A percentile compares a stretch with the other conserved stretches of the same genome.
Conservation (phyloP, 2,888 invertebrate genomes). For the Odontocerum albicorne region DNA sequence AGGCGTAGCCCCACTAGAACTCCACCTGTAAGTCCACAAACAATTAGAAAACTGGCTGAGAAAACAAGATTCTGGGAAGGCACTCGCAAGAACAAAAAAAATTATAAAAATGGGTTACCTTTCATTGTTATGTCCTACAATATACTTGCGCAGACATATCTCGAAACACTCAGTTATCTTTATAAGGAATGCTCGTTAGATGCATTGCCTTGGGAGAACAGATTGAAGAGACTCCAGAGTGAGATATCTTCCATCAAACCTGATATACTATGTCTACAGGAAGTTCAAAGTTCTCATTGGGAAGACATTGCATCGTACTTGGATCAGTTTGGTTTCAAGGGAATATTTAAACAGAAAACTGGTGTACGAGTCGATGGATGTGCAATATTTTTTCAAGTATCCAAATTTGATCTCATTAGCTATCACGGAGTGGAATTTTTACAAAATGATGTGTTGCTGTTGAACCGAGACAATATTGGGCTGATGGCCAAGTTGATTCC, state of each 20-base stretch:
- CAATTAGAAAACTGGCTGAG: constrained; percentile 1
- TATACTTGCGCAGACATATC: constrained; percentile 80
- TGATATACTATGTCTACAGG: constrained; percentile 82
- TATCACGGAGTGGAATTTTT: constrained; percentile 67
- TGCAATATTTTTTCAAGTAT: constrained; percentile 78
- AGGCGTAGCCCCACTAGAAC: neutral
- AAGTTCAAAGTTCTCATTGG: constrained; percentile 81
- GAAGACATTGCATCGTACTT: constrained; percentile 60
- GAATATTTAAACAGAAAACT: constrained; percentile 83
- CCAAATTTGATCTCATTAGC: constrained; percentile 67
- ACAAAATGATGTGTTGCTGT: constrained; percentile 60
- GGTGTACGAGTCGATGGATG: constrained; percentile 84
- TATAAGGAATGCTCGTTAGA: constrained; percentile 63
- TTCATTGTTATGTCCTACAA: constrained; percentile 85
- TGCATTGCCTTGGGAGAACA: constrained; percentile 69
- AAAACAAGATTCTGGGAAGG: constrained; percentile 28
- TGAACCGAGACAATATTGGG: constrained; percentile 88
- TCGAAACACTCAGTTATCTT: constrained; percentile 72
- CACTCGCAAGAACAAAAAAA: constrained; percentile 1
- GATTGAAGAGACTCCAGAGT: constrained; percentile 55
- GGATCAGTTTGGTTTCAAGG: constrained; percentile 65
- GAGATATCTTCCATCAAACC: constrained; percentile 55
- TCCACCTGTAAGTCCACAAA: constrained; percentile 5
- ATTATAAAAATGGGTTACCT: constrained; percentile 43
- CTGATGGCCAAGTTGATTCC: constrained; percentile 74